These are phyloP conservation scores for Ariolimax columbianus DNA, from an alignment of 2,888 invertebrate species.

Conservation along the genomic window DNA sequence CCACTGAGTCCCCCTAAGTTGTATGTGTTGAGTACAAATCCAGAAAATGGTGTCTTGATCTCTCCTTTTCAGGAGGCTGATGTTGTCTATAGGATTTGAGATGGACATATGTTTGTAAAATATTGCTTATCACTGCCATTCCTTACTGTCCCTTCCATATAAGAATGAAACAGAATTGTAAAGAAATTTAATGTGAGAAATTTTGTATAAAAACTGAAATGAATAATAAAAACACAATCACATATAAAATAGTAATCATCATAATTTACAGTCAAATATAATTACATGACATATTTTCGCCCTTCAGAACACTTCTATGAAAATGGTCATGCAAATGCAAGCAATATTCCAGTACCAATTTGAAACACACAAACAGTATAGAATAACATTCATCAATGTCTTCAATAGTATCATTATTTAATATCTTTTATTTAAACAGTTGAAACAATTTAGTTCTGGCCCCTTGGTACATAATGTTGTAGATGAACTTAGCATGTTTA, in stretches of 20 bases:
- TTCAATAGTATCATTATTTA: not conserved
- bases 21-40: too few relatives aligned
- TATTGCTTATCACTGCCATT: too few relatives aligned
- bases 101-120: too few relatives aligned
- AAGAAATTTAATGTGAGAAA: not conserved
- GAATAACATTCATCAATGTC: not conserved
- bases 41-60: too few relatives aligned
- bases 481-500: not conserved
- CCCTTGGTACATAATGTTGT: not conserved
- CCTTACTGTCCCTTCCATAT: too few relatives aligned
- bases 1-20: too few relatives aligned
- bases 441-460: not conserved
- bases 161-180: not conserved
- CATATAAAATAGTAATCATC: not conserved
- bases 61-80: too few relatives aligned
- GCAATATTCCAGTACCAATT: not conserved
- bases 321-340: not conserved
- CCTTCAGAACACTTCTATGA: not conserved
- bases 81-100: too few relatives aligned
- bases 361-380: not conserved
- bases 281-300: not conserved
- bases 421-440: not conserved
- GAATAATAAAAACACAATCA: not conserved
- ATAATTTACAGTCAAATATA: not conserved
- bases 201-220: not conserved